Evolutionary conservation across 2,113 vertebrate species (phyloP).

Genomic region (Nettapus auritus): DNA sequence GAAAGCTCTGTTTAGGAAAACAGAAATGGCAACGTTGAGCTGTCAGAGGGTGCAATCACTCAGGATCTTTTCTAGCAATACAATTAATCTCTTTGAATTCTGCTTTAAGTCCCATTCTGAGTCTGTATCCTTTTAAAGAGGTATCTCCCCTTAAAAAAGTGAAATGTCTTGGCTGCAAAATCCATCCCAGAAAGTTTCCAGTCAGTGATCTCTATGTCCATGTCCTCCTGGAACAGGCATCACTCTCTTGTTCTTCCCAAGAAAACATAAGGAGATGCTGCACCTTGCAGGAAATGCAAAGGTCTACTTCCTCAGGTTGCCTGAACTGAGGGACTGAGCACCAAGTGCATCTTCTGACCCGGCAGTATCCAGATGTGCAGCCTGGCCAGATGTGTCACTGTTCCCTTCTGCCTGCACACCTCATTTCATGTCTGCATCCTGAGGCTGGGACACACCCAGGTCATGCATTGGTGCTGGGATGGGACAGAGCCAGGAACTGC

Average conservation of each 20-base stretch:
- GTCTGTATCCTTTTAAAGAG: not conserved
- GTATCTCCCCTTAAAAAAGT: not conserved
- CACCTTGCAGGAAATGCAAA: not conserved
- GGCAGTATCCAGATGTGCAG: not conserved
- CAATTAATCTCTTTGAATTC: not conserved
- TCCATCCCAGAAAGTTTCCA: not conserved
- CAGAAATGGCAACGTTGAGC: not conserved
- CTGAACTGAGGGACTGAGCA: not conserved
- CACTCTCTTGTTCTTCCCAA: not conserved
- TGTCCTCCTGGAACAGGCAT: not conserved
- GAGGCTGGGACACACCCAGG: not conserved
- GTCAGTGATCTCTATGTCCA: not conserved
- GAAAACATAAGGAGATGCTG: not conserved
- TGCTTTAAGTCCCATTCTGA: not conserved
- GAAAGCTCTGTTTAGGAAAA: not conserved
- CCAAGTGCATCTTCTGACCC: not conserved
- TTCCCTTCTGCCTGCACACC: not conserved
- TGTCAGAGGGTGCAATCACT: not conserved
- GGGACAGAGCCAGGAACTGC: not conserved
- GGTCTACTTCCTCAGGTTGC: not conserved
- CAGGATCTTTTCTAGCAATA: not conserved
- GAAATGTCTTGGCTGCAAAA: not conserved
- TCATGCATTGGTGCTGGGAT: rapidly evolving
- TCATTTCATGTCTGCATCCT: not conserved
- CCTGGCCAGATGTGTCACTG: not conserved